Base-by-base conservation (phyloP, 2,888 invertebrate species). In the Nysson spinosus region DNA sequence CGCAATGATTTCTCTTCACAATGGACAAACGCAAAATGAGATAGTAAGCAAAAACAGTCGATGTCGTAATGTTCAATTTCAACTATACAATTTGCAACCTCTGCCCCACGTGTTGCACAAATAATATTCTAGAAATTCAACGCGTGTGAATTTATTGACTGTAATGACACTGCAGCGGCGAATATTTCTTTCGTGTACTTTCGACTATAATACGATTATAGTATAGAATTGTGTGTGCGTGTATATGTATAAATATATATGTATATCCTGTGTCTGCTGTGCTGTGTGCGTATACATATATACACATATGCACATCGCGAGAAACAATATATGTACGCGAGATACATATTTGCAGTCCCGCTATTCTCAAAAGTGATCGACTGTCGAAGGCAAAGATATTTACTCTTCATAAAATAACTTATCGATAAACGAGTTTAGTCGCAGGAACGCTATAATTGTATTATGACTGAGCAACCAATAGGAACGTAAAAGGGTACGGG, bases 171-270 rank as follows among this genome's bases (percentile, higher is more conserved):
- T 34, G 44, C 50, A 52, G 37, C 68, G 52, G 57, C 54, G 37
- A 43, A 69, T n/a, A 46, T 61, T 69, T 72, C 37, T 63, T 72
- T 72, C 62, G 58, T 62, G 64, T 52, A 37, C 65, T 69, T 57
- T 63, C 57, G n/a, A n/a, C n/a, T n/a, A 65, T 58, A 52, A 54
- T 73, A 62, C 43, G 46, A 72, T 55, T 57, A 56, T 39, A 65
- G 50, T 60, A 58, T 64, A 52, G 42, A 54, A 64, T 56, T 58
- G 47, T 55, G 58, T 63, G 62, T 69, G 32, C 30, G 62, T 65
- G 49, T 57, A 60, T 68, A 46, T 70, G 49, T 60, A 65, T 42
- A 49, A 46, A 56, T 26, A 20, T 46, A 69, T n/a, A n/a, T n/a
- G n/a, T n/a, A n/a, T n/a, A n/a, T n/a, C n/a, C n/a, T n/a, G n/a